Base-by-base conservation (phyloP, 2,888 invertebrate species). In the Arenicola marina region DNA sequence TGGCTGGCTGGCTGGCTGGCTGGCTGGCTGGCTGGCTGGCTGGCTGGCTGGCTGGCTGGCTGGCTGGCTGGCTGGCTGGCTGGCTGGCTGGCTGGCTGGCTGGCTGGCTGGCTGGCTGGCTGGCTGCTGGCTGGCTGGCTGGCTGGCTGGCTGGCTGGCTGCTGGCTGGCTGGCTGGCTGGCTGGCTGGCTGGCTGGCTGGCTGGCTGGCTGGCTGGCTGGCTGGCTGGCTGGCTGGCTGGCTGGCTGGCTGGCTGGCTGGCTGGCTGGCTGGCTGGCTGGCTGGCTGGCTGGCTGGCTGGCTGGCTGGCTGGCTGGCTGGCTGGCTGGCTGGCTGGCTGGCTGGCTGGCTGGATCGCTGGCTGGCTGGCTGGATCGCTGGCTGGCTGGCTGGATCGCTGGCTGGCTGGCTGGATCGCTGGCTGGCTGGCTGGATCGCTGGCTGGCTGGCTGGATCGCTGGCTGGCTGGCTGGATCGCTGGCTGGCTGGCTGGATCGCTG, bases 121-220 rank as follows among this genome's bases (percentile, higher is more conserved):
- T n/a, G n/a, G n/a, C n/a, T n/a, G n/a, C n/a, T n/a, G n/a, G n/a
- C n/a, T 38, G 43, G 43, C n/a, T 38, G 43, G 43, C n/a, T 38
- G 43, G 43, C n/a, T 38, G 43, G 43, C n/a, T 38, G 43, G 43
- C n/a, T 38, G 43, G 43, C n/a, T 38, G 43, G 43, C n/a, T n/a
- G n/a, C n/a, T n/a, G n/a, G n/a, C n/a, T n/a, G n/a, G n/a, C n/a
- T n/a, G n/a, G n/a, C n/a, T n/a, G n/a, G n/a, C n/a, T 38, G 43
- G 43, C n/a, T 38, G 43, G 43, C n/a, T 38, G 43, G 43, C n/a
- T 38, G 43, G 43, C n/a, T 38, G 43, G 43, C n/a, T 38, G 43
- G 43, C n/a, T 38, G 43, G 43, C n/a, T 38, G 43, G 43, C n/a
- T 38, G 43, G 43, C n/a, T 38, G 43, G 43, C n/a, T 38, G 43